Conservation (phyloP, 2,113 vertebrate genomes). For the Oncorhynchus masou region DNA sequence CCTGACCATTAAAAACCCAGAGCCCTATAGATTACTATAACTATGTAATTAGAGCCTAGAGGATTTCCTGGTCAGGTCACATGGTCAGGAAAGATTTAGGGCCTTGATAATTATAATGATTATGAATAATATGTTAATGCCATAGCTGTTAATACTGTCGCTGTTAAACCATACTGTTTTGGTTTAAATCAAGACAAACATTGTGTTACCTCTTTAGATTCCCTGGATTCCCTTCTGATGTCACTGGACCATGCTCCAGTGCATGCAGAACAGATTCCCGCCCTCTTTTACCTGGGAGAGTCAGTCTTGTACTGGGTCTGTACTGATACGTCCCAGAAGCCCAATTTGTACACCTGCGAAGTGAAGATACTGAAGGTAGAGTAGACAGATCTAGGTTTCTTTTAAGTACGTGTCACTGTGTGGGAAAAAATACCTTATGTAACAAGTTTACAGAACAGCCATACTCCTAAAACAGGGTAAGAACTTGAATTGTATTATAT, state of each 20-base stretch:
- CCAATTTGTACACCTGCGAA: constrained; percentile 51
- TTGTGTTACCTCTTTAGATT: constrained; percentile 56
- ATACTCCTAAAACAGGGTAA: constrained; percentile 1
- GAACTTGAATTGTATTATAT: no score
- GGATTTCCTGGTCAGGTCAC: no score
- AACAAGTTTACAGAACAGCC: no score
- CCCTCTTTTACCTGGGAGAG: constrained; percentile 66
- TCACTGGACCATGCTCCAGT: constrained; percentile 61
- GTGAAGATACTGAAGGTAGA: constrained; percentile 63
- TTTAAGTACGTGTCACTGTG: no score
- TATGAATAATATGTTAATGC: not conserved
- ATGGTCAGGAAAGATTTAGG: no score
- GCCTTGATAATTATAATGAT: not conserved
- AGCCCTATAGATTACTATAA: no score
- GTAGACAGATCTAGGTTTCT: not conserved
- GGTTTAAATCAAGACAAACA: not conserved
- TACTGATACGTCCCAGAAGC: constrained; percentile 47
- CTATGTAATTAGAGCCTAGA: no score
- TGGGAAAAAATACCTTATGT: no score
- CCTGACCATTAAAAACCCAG: no score
- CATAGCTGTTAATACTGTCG: not conserved
- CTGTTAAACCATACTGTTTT: not conserved
- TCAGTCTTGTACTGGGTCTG: constrained; percentile 63
- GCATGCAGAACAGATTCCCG: constrained; percentile 48
- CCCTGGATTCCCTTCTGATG: constrained; percentile 55